Percentiles rank a stretch among this genome's conserved stretches.
Conservation (phyloP, 2,797 vertebrate genomes). For the Sandelia bainsii region DNA sequence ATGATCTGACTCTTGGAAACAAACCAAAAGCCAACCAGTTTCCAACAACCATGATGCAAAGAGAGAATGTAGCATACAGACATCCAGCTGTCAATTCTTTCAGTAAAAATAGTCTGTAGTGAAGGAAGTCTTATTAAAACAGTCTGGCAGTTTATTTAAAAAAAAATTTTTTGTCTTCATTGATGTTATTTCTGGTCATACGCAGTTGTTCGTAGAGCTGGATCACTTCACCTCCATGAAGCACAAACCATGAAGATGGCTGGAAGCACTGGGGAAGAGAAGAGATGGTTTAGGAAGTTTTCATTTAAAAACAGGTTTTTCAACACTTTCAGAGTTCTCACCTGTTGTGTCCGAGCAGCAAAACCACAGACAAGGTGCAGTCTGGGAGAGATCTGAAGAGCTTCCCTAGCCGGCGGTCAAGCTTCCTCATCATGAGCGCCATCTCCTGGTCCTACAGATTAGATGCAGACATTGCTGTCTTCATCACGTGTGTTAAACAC, state of each 20-base stretch:
- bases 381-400: constrained; percentile 84
- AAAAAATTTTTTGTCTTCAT: no score
- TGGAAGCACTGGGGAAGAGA: constrained; percentile 49
- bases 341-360: constrained; percentile 84
- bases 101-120: background rate
- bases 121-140: background rate
- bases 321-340: constrained; percentile 37
- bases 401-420: constrained; percentile 85
- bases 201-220: background rate
- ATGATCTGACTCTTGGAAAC: no score
- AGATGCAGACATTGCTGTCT: constrained; percentile 31
- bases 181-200: background rate
- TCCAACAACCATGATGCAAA: no score
- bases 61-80: no score
- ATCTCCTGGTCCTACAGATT: constrained; percentile 70
- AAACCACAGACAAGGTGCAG: constrained; percentile 86
- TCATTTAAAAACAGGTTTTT: background rate
- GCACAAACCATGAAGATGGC: constrained; percentile 76
- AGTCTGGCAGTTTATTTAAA: no score
- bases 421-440: constrained; percentile 77
- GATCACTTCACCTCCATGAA: constrained; percentile 77
- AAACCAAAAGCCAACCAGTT: no score
- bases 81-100: background rate
- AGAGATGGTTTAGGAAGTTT: constrained; percentile 6
- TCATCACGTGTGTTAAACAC: background rate